A percentile compares a stretch with the other conserved stretches of the same genome.
phyloP scores from a whole-genome alignment of 2,113 vertebrate species.

The Eubucco bourcierii region DNA sequence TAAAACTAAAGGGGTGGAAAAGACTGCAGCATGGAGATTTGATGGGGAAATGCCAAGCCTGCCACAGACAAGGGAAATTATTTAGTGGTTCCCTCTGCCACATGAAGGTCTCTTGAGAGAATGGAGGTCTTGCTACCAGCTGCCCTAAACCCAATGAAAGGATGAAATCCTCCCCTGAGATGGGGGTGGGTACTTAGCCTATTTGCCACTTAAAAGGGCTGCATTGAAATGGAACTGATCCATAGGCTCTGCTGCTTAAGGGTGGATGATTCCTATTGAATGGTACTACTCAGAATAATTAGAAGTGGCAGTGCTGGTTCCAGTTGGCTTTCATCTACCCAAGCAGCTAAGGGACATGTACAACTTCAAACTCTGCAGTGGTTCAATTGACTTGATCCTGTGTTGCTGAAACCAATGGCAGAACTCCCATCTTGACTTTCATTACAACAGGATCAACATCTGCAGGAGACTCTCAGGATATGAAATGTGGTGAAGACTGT shows the following conservation, averaged over 20 bases:
- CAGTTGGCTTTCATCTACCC: not conserved
- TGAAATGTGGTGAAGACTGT: not conserved
- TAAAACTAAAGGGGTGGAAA: not conserved
- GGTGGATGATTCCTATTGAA: not conserved
- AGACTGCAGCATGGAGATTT: not conserved
- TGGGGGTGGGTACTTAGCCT: not conserved
- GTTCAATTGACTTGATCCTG: not conserved
- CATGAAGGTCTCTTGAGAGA: not conserved
- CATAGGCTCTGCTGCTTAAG: not conserved
- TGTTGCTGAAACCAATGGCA: accelerated
- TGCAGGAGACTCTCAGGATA: not conserved
- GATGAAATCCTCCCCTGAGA: not conserved
- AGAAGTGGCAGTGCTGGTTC: not conserved
- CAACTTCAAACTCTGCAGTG: not conserved
- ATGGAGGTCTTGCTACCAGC: not conserved
- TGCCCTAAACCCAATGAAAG: not conserved
- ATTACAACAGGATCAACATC: not conserved
- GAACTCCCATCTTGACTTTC: not conserved
- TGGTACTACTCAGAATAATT: not conserved
- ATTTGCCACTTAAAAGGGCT: not conserved
- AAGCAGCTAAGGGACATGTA: not conserved
- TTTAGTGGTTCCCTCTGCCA: not conserved
- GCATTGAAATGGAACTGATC: not conserved
- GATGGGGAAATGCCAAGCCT: not conserved
- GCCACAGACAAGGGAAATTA: not conserved